Conservation (phyloP, 2,113 vertebrate species). For the Hiodon tergisus region DNA sequence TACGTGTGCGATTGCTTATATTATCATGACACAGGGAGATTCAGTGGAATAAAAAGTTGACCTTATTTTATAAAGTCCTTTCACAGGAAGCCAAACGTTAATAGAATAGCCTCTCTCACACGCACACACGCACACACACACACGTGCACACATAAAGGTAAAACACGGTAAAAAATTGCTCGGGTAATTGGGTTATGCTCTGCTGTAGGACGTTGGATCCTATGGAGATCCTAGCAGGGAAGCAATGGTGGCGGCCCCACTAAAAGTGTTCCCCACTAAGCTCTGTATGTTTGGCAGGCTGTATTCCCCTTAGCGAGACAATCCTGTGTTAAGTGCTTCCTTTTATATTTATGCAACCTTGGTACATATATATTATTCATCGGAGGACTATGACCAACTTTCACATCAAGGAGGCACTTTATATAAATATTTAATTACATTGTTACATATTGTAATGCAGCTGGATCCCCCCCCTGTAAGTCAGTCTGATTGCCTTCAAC, state of each 20-base stretch:
- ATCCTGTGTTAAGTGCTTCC: slow-evolving; percentile 49
- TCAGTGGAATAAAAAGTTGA: too few relatives aligned
- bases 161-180: too few relatives aligned
- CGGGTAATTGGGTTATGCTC: not conserved
- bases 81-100: too few relatives aligned
- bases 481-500: not conserved
- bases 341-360: slow-evolving; percentile 58
- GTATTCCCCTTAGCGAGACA: slow-evolving; percentile 48
- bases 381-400: slow-evolving; percentile 47
- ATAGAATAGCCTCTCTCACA: too few relatives aligned
- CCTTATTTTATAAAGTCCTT: too few relatives aligned
- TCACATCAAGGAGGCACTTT: slow-evolving; percentile 50
- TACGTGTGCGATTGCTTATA: too few relatives aligned
- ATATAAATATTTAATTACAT: slow-evolving; percentile 59
- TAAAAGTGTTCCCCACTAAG: slow-evolving; percentile 28
- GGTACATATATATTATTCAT: slow-evolving; percentile 57
- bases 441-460: slow-evolving; percentile 46
- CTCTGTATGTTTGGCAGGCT: slow-evolving; percentile 32
- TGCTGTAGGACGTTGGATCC: not conserved
- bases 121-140: too few relatives aligned
- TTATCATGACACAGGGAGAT: too few relatives aligned
- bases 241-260: slow-evolving; percentile 24
- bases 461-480: not conserved
- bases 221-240: not conserved
- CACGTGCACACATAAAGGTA: too few relatives aligned